phyloP scores from a whole-genome alignment of 1,140 invertebrate genomes.

The Cydia amplana region DNA sequence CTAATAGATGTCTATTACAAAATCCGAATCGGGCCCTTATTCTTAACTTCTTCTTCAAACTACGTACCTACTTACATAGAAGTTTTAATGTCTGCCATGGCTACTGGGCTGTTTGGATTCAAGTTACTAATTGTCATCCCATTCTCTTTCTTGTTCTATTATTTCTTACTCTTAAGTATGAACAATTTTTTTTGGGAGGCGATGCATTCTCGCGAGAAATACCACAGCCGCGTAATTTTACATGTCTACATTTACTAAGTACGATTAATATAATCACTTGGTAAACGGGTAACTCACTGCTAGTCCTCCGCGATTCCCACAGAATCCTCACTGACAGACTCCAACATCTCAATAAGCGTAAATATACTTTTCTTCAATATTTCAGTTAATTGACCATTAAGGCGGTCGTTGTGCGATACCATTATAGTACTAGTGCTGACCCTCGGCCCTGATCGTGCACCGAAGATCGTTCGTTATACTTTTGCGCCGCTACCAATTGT shows the following conservation, averaged over 20 bases:
- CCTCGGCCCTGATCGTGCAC: constrained; percentile 63
- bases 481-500: constrained; percentile 60
- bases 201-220: background rate
- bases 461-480: constrained; percentile 62
- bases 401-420: constrained; percentile 28
- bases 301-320: background rate
- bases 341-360: constrained; percentile 29
- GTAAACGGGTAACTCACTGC: background rate
- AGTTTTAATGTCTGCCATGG: background rate
- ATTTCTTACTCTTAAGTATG: too few relatives aligned
- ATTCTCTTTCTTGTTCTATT: too few relatives aligned
- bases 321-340: constrained; percentile 18
- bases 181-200: too few relatives aligned
- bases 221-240: background rate
- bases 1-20: too few relatives aligned
- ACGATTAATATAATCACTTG: background rate
- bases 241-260: background rate
- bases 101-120: background rate
- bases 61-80: background rate
- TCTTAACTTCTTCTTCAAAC: background rate
- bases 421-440: constrained; percentile 60
- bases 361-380: constrained; percentile 31
- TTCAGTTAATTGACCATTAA: constrained; percentile 31
- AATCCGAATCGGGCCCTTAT: too few relatives aligned
- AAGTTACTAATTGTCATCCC: background rate